phyloP scores from a whole-genome alignment of 2,888 invertebrate genomes.

The Ptychoptera albimana region DNA sequence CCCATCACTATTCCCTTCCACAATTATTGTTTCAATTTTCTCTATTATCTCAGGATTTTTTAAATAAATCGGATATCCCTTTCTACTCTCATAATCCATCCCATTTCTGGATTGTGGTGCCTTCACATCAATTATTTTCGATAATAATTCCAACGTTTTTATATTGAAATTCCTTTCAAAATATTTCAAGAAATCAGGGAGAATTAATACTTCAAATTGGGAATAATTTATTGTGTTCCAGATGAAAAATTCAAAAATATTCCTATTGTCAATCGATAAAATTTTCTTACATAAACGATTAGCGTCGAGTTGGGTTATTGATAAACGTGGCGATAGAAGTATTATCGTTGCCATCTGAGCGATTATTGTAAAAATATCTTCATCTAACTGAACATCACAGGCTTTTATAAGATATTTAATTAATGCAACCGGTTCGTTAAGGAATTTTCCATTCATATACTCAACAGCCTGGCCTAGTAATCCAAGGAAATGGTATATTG shows the following conservation, averaged over 20 bases:
- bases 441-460: slow-evolving; percentile 44
- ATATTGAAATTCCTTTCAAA: slow-evolving; percentile 38
- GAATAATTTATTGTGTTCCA: slow-evolving; percentile 46
- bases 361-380: slow-evolving; percentile 12
- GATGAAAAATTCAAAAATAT: slow-evolving; percentile 45
- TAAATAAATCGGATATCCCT: slow-evolving; percentile 47
- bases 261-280: slow-evolving; percentile 7
- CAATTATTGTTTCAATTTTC: slow-evolving; percentile 1
- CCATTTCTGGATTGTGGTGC: slow-evolving; percentile 45
- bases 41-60: slow-evolving; percentile 14
- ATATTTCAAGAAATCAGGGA: slow-evolving; percentile 48
- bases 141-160: slow-evolving; percentile 41
- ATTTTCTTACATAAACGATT: slow-evolving; percentile 40
- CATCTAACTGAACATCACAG: slow-evolving; percentile 11
- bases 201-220: slow-evolving; percentile 54
- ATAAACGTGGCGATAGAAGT: slow-evolving; percentile 42
- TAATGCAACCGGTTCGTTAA: slow-evolving; percentile 42
- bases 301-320: slow-evolving; percentile 55
- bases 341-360: slow-evolving; percentile 41
- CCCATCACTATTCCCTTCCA: slow-evolving; percentile 17
- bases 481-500: slow-evolving; percentile 34
- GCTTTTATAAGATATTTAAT: slow-evolving; percentile 34
- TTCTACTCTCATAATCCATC: slow-evolving; percentile 43
- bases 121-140: slow-evolving; percentile 50
- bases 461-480: slow-evolving; percentile 44